phyloP scores from a whole-genome alignment of 64 coral and sea anemone species.

The Porites australiensis region DNA sequence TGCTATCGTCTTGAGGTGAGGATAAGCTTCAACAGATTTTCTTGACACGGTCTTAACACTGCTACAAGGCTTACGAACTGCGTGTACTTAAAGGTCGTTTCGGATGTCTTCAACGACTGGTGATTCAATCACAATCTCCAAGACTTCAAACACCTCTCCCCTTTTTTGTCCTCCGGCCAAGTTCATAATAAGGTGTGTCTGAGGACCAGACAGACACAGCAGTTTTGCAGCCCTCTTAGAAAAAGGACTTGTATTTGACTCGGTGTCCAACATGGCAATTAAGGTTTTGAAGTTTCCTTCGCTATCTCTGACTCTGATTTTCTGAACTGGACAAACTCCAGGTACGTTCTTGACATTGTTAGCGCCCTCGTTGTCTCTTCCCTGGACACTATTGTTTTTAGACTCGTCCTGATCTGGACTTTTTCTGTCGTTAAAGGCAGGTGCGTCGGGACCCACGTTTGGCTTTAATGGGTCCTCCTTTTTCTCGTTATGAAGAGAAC shows the following conservation, averaged over 20 bases:
- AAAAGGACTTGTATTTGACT: constrained; percentile 54
- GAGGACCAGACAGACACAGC: background rate
- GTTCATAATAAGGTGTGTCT: constrained; percentile 42
- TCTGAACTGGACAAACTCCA: constrained; percentile 56
- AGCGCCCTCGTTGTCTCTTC: constrained; percentile 24
- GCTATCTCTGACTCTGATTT: constrained; percentile 5
- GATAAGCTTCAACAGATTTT: constrained; percentile 29
- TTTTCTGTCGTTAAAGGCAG: background rate
- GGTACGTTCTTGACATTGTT: background rate
- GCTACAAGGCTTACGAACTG: constrained; percentile 37
- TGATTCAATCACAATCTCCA: constrained; percentile 9
- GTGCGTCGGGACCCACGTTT: constrained; percentile 24
- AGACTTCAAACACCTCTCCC: constrained; percentile 44
- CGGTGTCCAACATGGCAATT: constrained; percentile 45
- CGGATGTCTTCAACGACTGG: constrained; percentile 30
- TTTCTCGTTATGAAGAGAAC: constrained; percentile 57
- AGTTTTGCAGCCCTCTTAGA: constrained; percentile 50
- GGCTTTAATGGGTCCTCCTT: constrained; percentile 12
- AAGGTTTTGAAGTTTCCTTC: constrained; percentile 18
- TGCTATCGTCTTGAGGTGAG: constrained; percentile 25
- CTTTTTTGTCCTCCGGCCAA: constrained; percentile 48
- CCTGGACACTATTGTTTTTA: constrained; percentile 23
- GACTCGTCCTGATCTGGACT: background rate
- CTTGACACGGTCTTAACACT: constrained; percentile 5
- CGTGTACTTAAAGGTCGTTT: constrained; percentile 43